Conservation (phyloP, 2,113 vertebrate species). For the Rhombomys opimus region DNA sequence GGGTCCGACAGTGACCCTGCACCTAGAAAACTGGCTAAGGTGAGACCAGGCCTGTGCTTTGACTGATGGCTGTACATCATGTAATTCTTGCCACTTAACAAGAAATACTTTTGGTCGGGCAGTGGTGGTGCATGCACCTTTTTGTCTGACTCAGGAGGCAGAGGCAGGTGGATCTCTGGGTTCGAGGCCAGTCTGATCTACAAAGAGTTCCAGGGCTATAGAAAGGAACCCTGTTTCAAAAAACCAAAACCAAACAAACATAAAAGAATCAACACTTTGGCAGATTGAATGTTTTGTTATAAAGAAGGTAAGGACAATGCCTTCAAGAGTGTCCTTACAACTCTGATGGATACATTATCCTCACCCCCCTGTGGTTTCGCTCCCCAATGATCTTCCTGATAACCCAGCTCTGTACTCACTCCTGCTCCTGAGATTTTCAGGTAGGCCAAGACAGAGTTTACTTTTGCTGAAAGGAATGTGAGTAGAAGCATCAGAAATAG, state of each 20-base stretch:
- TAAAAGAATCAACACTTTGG: not conserved
- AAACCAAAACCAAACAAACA: not conserved
- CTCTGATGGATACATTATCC: not conserved
- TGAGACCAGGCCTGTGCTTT: not conserved
- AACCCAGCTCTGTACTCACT: not conserved
- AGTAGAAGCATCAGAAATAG: constrained; percentile 24
- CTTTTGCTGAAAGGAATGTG: not conserved
- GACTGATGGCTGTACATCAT: not conserved
- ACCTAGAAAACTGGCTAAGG: constrained; percentile 79
- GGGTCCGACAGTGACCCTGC: constrained; percentile 83
- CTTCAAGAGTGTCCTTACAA: not conserved
- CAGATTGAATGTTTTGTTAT: constrained; percentile 37
- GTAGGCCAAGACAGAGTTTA: not conserved
- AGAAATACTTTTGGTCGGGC: not conserved
- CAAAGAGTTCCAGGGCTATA: not conserved
- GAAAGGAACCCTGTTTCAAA: not conserved
- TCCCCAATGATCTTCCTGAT: not conserved
- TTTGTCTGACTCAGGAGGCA: not conserved
- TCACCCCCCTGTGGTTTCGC: not conserved
- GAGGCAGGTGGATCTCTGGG: not conserved
- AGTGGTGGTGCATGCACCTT: not conserved
- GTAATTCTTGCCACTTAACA: not conserved
- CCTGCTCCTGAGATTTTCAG: not conserved
- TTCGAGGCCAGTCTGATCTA: not conserved
- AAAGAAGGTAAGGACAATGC: not conserved